A percentile compares a stretch with the other conserved stretches of the same genome.
phyloP scores from a whole-genome alignment of 2,888 invertebrate species.

The Chrysopilus asiliformis region DNA sequence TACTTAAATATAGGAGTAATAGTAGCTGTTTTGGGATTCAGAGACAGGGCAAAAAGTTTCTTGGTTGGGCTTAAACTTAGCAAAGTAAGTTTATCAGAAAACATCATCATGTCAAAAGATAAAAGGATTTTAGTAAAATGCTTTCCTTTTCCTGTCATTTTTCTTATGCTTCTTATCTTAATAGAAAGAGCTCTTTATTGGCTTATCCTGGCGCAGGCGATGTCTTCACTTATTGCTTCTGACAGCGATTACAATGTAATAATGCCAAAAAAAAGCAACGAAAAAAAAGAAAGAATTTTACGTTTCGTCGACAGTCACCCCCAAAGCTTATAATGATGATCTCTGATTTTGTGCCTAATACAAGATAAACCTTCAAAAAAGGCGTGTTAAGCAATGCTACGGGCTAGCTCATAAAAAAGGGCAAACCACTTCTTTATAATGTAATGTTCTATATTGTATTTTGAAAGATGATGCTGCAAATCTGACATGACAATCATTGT shows the following conservation, averaged over 20 bases:
- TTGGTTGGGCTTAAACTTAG: too few relatives aligned
- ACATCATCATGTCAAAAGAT: too few relatives aligned
- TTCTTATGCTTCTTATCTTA: conserved; percentile 5
- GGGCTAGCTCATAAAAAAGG: too few relatives aligned
- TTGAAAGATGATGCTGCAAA: conserved; percentile 11
- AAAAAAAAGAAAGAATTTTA: not conserved
- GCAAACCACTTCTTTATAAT: too few relatives aligned
- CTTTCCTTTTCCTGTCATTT: conserved; percentile 11
- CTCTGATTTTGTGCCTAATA: conserved; percentile 8
- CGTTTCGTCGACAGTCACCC: conserved; percentile 1
- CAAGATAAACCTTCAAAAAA: conserved; percentile 8
- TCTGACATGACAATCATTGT: conserved; percentile 13
- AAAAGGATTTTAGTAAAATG: too few relatives aligned
- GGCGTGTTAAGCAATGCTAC: conserved; percentile 1
- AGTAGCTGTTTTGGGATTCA: too few relatives aligned
- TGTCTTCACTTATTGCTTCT: conserved; percentile 12
- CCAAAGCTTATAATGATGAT: conserved; percentile 9
- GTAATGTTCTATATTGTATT: too few relatives aligned
- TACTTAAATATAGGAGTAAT: too few relatives aligned
- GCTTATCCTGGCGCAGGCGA: conserved; percentile 4
- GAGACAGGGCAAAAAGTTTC: too few relatives aligned
- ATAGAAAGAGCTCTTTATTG: conserved; percentile 9
- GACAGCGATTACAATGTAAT: conserved; percentile 8
- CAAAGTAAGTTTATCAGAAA: too few relatives aligned
- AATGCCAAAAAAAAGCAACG: conserved; percentile 5